Conservation (phyloP, 2,113 vertebrate genomes). For the Ramphastos sulfuratus region DNA sequence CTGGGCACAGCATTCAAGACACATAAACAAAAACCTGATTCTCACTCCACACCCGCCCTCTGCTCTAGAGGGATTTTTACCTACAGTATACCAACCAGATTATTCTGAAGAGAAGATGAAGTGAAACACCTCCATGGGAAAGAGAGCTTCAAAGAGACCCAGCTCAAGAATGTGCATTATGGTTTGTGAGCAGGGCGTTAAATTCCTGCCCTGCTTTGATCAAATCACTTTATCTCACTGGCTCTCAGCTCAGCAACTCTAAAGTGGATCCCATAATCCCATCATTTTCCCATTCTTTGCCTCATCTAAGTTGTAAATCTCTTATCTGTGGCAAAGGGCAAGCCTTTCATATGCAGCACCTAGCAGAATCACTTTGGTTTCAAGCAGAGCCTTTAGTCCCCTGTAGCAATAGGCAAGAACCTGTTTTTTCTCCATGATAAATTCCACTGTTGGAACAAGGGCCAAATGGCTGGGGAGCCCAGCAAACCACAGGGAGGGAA, state of each 20-base stretch:
- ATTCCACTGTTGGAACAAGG: not conserved
- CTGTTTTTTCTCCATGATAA: not conserved
- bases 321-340: not conserved
- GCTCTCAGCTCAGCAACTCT: not conserved
- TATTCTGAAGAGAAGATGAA: not conserved
- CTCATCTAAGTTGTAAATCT: constrained; percentile 21
- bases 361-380: not conserved
- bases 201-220: constrained; percentile 42
- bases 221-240: constrained; percentile 9
- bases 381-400: not conserved
- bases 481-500: fast-evolving
- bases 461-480: not conserved
- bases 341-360: constrained; percentile 13
- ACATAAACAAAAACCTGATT: not conserved
- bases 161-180: not conserved
- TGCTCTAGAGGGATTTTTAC: not conserved
- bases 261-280: not conserved
- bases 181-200: not conserved
- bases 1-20: too few species aligned
- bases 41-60: not conserved
- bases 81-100: not conserved
- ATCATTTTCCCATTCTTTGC: constrained; percentile 28
- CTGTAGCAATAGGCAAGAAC: not conserved
- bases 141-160: not conserved
- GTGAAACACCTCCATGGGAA: not conserved